Base-by-base conservation (phyloP, 2,797 vertebrate genomes). In the Zonotrichia albicollis region DNA sequence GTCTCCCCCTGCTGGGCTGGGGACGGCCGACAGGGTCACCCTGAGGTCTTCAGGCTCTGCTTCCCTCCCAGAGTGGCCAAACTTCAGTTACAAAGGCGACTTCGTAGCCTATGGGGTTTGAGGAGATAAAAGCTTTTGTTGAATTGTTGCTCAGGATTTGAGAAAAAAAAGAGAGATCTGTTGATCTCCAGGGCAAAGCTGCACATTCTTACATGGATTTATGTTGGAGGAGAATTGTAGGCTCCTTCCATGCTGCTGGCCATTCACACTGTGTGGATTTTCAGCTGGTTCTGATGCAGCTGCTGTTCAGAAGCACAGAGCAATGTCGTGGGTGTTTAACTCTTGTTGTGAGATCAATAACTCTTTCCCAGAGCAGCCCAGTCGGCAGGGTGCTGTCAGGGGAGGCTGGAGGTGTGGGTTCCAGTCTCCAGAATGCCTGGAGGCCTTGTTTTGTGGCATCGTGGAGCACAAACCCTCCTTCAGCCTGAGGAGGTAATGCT, bases 81-180 rank as follows among this genome's bases (percentile, higher is more conserved):
- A 34, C 5, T 36, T 29, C 29, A 6, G 0, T 67, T 60, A 17
- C 2, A 0, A 32, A 50, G 45, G 40, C 60, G 67, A 54, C 38
- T 30, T 73, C 0, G 2, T 50, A 64, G 48, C 23, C 66, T 67
- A 1, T 0, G 0, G 10, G 19, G 26, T 48, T 48, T 25, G 42
- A 67, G 34, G 54, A 51, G 7, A 8, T 36, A 36, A 66, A 40
- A 60, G 13, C 11, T 46, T 58, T 46, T 40, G 46, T 54, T 60
- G 40, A 32, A 29, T 42, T 72, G 16, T 50, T 55, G 27, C 32
- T 74, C 27, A 32, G 43, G 62, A 32, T 61, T 81, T 55, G 70
- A 88, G 68, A 20, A 42, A 48, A 45, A 51, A 43, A 42, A 42
- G 27, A 48, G 55, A 20, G 29, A 9, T 67, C n/a, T 58, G 1